A percentile compares a stretch with the other conserved stretches of the same genome.
Evolutionary conservation across 2,888 invertebrate species (phyloP).

Genomic region (Caenorhabditis sp.): DNA sequence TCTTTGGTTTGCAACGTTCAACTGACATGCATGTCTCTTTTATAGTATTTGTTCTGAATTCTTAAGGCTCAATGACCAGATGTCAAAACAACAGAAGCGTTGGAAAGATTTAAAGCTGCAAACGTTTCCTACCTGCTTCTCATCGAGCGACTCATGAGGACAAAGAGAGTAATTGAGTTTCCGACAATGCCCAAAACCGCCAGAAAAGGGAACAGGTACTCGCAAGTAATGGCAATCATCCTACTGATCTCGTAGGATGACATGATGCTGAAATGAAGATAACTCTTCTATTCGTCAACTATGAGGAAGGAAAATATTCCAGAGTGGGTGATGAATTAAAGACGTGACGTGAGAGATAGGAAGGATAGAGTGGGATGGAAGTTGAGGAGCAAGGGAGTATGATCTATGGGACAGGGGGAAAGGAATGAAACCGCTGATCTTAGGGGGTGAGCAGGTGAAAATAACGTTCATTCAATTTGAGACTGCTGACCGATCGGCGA

Average conservation of each 20-base stretch:
- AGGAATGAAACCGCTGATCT: slow-evolving; percentile 11
- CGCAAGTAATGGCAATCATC: slow-evolving; percentile 58
- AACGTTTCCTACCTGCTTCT: slow-evolving; percentile 68
- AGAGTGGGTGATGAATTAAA: slow-evolving; percentile 33
- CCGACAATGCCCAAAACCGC: slow-evolving; percentile 69
- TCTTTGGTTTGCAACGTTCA: no score
- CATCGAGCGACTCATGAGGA: slow-evolving; percentile 71
- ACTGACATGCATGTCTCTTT: no score
- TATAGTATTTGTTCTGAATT: no score
- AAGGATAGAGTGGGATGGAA: neutral
- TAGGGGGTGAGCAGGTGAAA: slow-evolving; percentile 33
- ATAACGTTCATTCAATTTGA: slow-evolving; percentile 38
- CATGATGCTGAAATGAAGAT: slow-evolving; percentile 43
- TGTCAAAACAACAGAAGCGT: neutral
- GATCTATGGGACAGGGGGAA: slow-evolving; percentile 38
- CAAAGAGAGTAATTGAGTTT: slow-evolving; percentile 70
- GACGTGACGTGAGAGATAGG: slow-evolving; percentile 28
- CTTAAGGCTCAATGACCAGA: no score
- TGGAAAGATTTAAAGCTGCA: neutral
- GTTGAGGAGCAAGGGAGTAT: neutral
- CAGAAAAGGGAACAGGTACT: slow-evolving; percentile 68
- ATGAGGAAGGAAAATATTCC: slow-evolving; percentile 33
- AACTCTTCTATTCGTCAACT: slow-evolving; percentile 3
- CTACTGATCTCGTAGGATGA: slow-evolving; percentile 8
- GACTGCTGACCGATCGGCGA: neutral